phyloP scores from a whole-genome alignment of 2,797 vertebrate species.

The Urosaurus nigricauda region DNA sequence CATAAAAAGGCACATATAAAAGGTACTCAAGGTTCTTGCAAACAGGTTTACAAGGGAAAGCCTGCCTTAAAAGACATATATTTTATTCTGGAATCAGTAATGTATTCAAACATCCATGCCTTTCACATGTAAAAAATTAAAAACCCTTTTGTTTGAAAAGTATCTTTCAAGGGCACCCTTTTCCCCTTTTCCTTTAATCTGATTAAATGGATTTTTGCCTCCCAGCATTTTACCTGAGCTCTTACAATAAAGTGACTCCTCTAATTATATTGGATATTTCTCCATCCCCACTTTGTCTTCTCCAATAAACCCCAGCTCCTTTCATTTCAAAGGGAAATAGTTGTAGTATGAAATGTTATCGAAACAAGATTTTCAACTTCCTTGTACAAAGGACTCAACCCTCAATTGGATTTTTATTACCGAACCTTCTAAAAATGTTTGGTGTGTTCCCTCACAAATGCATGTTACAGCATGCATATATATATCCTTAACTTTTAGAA shows the following conservation, averaged over 20 bases:
- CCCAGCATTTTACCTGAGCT: slow-evolving; percentile 37
- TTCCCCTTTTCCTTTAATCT: slow-evolving; percentile 51
- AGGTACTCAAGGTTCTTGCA: slow-evolving; percentile 52
- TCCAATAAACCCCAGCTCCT: slow-evolving; percentile 1
- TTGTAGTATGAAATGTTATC: neutral
- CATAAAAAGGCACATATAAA: slow-evolving; percentile 16
- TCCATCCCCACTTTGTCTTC: neutral
- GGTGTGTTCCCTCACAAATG: neutral
- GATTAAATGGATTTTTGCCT: slow-evolving; percentile 64
- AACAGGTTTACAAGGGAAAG: slow-evolving; percentile 44
- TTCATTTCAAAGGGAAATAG: neutral
- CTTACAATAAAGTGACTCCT: slow-evolving; percentile 4
- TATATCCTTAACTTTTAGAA: neutral
- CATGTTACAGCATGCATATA: neutral
- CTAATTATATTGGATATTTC: neutral
- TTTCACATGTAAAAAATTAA: slow-evolving; percentile 25
- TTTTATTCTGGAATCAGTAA: slow-evolving; percentile 60
- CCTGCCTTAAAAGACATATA: slow-evolving; percentile 45
- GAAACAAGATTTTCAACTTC: neutral
- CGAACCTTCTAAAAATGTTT: neutral
- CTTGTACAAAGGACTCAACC: neutral
- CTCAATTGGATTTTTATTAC: neutral
- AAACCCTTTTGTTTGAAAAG: neutral
- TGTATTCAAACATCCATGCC: slow-evolving; percentile 48
- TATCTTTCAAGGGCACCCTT: slow-evolving; percentile 39